phyloP scores from a whole-genome alignment of 2,888 invertebrate genomes.

The Standfussiana lucernea region DNA sequence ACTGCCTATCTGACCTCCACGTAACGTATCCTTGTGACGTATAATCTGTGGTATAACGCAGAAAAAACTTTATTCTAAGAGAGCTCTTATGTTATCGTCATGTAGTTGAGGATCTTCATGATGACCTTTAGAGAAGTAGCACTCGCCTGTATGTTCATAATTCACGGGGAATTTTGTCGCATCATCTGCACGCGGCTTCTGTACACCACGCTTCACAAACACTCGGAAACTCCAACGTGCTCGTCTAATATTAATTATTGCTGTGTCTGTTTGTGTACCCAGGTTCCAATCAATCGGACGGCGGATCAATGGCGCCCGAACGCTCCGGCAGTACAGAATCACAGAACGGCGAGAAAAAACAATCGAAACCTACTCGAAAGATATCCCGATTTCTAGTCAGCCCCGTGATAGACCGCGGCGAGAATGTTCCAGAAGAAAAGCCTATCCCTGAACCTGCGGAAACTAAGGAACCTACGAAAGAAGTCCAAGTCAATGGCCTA shows the following conservation, averaged over 20 bases:
- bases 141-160: neutral
- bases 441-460: slow-evolving; percentile 62
- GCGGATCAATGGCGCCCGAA: slow-evolving; percentile 82
- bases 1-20: neutral
- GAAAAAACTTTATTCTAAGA: neutral
- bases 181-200: neutral
- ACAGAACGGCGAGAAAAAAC: slow-evolving; percentile 83
- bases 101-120: neutral
- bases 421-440: slow-evolving; percentile 75
- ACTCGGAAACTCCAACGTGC: neutral
- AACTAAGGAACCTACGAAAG: slow-evolving; percentile 54
- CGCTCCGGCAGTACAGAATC: slow-evolving; percentile 85
- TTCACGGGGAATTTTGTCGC: neutral
- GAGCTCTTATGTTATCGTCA: neutral
- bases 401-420: slow-evolving; percentile 92
- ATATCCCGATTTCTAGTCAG: slow-evolving; percentile 96
- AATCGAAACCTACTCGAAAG: slow-evolving; percentile 92
- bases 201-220: neutral
- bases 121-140: neutral
- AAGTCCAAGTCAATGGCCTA: slow-evolving; percentile 76
- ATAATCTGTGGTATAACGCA: neutral
- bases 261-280: neutral
- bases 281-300: slow-evolving; percentile 89
- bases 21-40: neutral
- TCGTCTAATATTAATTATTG: neutral